Percentiles rank a stretch among this genome's conserved stretches.
Evolutionary conservation across 2,888 invertebrate species (phyloP).

Genomic region (Cryptophagus acutangulus): DNA sequence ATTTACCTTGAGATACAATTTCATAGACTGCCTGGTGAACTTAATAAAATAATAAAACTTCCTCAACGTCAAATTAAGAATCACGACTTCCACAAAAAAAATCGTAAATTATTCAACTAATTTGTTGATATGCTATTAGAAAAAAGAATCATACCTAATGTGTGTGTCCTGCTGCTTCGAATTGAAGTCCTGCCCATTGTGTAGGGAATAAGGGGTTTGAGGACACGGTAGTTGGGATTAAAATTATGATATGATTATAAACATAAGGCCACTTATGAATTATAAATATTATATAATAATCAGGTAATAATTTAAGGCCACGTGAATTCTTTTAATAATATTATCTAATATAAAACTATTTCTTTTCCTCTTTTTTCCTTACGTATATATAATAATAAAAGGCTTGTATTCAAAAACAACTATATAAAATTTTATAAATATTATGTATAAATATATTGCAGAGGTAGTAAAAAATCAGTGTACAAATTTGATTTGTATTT

Average conservation of each 20-base stretch:
- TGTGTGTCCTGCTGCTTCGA: constrained; percentile 41
- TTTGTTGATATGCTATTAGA: too few relatives aligned
- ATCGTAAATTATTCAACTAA: too few relatives aligned
- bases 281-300: too few relatives aligned
- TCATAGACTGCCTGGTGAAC: too few relatives aligned
- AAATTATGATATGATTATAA: constrained; percentile 24
- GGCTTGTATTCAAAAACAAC: constrained; percentile 8
- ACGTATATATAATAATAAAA: not conserved
- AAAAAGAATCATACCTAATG: constrained; percentile 39
- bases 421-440: constrained; percentile 25
- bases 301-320: constrained; percentile 37
- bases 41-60: too few relatives aligned
- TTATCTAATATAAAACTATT: constrained; percentile 5
- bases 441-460: constrained; percentile 28
- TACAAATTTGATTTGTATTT: not conserved
- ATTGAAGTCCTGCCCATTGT: constrained; percentile 43
- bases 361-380: not conserved
- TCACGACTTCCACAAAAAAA: too few relatives aligned
- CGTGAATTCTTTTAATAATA: constrained; percentile 22
- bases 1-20: not conserved
- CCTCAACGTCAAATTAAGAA: too few relatives aligned
- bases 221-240: constrained; percentile 30
- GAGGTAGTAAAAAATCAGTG: constrained; percentile 32
- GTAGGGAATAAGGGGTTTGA: constrained; percentile 15
- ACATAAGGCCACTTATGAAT: constrained; percentile 38